Conservation (phyloP, 2,888 invertebrate genomes). For the Coleophora deauratella region DNA sequence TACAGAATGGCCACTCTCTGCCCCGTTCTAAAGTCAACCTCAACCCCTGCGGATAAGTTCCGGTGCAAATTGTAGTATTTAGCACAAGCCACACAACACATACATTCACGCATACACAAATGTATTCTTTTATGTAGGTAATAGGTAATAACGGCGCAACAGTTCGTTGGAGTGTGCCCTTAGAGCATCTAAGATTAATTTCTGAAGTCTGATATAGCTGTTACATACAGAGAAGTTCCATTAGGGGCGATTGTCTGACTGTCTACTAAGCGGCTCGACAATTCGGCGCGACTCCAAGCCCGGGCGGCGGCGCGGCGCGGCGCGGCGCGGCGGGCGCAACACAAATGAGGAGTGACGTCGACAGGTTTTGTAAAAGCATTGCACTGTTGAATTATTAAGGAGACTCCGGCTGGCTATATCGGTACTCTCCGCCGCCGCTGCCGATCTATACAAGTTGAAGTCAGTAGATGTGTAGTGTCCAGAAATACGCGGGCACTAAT, state of each 20-base stretch:
- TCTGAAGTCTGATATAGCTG: not conserved
- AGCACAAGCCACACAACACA: not conserved
- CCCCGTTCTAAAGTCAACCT: no score
- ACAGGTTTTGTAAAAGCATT: conserved; percentile 75
- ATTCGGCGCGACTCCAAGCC: conserved; percentile 64
- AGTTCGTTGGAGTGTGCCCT: no score
- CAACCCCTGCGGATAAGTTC: no score
- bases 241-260: conserved; percentile 58
- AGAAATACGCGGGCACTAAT: not conserved
- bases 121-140: no score
- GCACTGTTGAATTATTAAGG: conserved; percentile 74
- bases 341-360: conserved; percentile 72
- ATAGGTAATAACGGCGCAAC: no score
- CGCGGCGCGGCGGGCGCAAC: conserved; percentile 21
- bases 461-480: conserved; percentile 36
- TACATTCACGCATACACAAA: conserved; percentile 3
- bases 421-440: conserved; percentile 47
- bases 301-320: no score
- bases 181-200: not conserved
- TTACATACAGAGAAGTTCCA: conserved; percentile 61
- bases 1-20: no score
- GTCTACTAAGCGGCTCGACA: conserved; percentile 43
- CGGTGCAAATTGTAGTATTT: no score
- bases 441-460: conserved; percentile 28
- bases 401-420: conserved; percentile 61